Percentiles rank a stretch among this genome's conserved stretches.
These are phyloP conservation scores for Chionoecetes opilio DNA, from an alignment of 1,140 invertebrate genomes.

Conservation along the genomic window DNA sequence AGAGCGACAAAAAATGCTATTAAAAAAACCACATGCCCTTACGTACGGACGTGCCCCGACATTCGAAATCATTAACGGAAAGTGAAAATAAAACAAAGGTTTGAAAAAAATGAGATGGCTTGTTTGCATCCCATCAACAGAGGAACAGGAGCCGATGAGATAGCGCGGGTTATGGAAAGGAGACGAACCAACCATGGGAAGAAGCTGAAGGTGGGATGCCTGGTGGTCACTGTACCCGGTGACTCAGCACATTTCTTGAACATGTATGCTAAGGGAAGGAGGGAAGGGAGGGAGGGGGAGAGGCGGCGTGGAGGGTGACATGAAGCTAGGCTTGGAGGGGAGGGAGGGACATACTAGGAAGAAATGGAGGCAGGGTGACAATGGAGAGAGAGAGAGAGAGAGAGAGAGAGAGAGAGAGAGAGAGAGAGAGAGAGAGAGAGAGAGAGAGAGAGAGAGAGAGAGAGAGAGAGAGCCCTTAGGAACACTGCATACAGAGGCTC, in stretches of 20 bases:
- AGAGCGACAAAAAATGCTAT: not conserved
- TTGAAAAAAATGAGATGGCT: not conserved
- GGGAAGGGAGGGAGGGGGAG: not conserved
- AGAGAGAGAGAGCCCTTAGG: too few relatives aligned
- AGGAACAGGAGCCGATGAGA: too few relatives aligned
- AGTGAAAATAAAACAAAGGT: not conserved
- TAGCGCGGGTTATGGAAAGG: not conserved
- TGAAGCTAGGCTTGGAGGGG: too few relatives aligned
- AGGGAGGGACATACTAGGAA: not conserved
- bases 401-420: too few relatives aligned
- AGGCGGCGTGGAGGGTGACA: too few relatives aligned
- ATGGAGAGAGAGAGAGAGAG: too few relatives aligned
- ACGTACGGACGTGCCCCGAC: not conserved
- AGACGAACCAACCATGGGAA: not conserved
- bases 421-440: too few relatives aligned
- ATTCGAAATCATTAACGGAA: not conserved
- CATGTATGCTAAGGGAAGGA: not conserved
- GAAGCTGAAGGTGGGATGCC: not conserved
- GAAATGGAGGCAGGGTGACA: constrained; percentile 4
- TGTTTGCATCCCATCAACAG: too few relatives aligned
- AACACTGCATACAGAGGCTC: not conserved
- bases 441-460: too few relatives aligned
- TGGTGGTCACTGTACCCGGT: constrained; percentile 15
- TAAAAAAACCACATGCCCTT: not conserved
- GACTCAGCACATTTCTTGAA: not conserved